Base-by-base conservation (phyloP, 1,140 invertebrate genomes). In the Penaeus vannamei region DNA sequence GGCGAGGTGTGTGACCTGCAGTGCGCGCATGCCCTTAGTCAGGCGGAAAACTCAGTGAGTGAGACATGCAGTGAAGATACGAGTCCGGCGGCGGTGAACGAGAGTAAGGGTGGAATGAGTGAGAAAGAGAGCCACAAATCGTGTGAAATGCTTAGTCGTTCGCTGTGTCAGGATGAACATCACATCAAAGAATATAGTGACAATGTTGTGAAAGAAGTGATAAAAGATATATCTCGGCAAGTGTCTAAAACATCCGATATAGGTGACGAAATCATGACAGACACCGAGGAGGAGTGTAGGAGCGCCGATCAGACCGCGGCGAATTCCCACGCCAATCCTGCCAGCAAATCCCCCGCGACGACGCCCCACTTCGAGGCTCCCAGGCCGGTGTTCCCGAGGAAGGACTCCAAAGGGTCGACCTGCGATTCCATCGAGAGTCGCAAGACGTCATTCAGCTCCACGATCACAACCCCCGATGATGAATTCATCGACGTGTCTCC, bases 401-500 rank as follows among this genome's bases (percentile, higher is more conserved):
- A 84, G 69, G 86, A 87, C 79, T 87, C 86, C n/a, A 64, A 64
- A 66, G 80, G 82, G 12, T 89, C 87, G 64, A 72, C 61, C 10
- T 80, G 82, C 53, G 87, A 89, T 29, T 85, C 82, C 12, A 26
- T 77, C 26, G 81, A 76, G 26, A 84, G 86, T 72, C 62, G 87
- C 1, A 89, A 84, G 26, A 89, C 82, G 1, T 89, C 87, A 17
- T 29, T 84, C 10, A 79, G 87, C 79, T 89, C 87, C 5, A 62
- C 87, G 19, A 61, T 89, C 8, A 85, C 82, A 23, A 79, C 72
- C 19, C 72, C 83, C 17, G 87, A 89, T 26, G 82, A 89, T 14
- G 87, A 89, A 32, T 26, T 84, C 20, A 89, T 59, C 32, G 90
- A 90, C 62, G 26, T 85, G 36, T 90, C 84, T n/a, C 83, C 66